Base-by-base conservation (phyloP, 2,888 invertebrate genomes). In the Stegana nigrithorax region DNA sequence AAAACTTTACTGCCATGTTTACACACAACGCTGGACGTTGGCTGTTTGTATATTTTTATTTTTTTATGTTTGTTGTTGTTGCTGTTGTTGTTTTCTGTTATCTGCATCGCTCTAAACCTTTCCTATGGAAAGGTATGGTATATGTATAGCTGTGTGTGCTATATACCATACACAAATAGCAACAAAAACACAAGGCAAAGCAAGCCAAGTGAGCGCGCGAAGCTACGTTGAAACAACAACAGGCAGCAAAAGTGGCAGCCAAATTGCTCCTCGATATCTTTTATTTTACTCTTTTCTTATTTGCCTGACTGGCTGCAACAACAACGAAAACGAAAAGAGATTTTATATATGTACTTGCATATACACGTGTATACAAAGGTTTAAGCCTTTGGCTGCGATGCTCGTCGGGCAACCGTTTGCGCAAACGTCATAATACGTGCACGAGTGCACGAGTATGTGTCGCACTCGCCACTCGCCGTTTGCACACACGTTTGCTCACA, bases 181-280 rank as follows among this genome's bases (percentile, higher is more conserved):
- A n/a, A 39, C 17, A 39, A n/a, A 14, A 39, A n/a, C 5, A 39
- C 39, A 10, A 29, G 6, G 29, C 6, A 6, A 17, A 39, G n/a
- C 39, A 39, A 14, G 14, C 17, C 14, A 14, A 39, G n/a, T 39
- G 17, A 14, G 39, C 39, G 4, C 2, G 4, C 17, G 39, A n/a
- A 14, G 39, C 39, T n/a, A 5, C 14, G 39, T 17, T 29, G 62
- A 63, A 58, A 63, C n/a, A n/a, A n/a, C n/a, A n/a, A n/a, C 67
- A 72, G 71, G 68, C 73, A 72, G 69, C 67, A 62, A 69, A 80
- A 65, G 69, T 78, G 80, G 78, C 77, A 78, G 77, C 77, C 78
- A 77, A 77, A 80, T 77, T 80, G 76, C 80, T 76, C 71, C 76
- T 76, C 76, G 76, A 77, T 80, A 77, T 78, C 78, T 77, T 79